Evolutionary conservation across 2,113 vertebrate species (phyloP), one percentile per base, ranked within the genome.

Genomic region (Rhodinocichla rosea): DNA sequence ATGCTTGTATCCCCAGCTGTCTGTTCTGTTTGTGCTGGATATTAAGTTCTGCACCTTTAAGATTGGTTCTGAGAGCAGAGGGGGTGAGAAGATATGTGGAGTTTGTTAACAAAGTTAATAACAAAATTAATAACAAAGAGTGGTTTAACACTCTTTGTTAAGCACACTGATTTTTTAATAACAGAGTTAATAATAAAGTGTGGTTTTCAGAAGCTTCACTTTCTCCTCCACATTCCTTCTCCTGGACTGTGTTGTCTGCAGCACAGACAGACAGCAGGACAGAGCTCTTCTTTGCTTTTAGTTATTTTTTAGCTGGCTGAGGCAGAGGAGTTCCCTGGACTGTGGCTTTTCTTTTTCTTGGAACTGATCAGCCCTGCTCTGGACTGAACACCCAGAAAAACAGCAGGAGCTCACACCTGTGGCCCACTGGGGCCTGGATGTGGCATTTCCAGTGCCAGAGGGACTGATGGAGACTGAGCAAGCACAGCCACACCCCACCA

Each of bases 1-100:
- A 18, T 52, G 32, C 18, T 42, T 13, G 4, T 53, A 18, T 42
- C 37, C 37, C 37, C 19, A 28, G 0, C 2, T 21, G 7, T 6
- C 30, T 53, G 37, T 5, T 63, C 59, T 78, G 30, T 28, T 44
- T 28, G 3, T n/a, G 30, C 47, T 64, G 75, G 37, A 10, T 28
- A 17, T 52, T 28, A 6, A 42, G 14, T 30, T 64, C 24, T 78
- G 32, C 76, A n/a, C 11, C 3, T 28, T 27, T 28, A 3, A 13
- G 30, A 4, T 39, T 28, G 75, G 24, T 52, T 42, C 30, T 22
- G 30, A 52, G 32, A 52, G 24, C 0, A 1, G 52, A 14, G 47
- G 8, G 8, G 24, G 3, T 2, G 30, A 64, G 47, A 40, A 50
- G 30, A 42, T 42, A 11, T 2, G 9, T 8, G 1, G 10, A 7